Conservation (phyloP, 1,140 invertebrate species). For the Achroia grisella region DNA sequence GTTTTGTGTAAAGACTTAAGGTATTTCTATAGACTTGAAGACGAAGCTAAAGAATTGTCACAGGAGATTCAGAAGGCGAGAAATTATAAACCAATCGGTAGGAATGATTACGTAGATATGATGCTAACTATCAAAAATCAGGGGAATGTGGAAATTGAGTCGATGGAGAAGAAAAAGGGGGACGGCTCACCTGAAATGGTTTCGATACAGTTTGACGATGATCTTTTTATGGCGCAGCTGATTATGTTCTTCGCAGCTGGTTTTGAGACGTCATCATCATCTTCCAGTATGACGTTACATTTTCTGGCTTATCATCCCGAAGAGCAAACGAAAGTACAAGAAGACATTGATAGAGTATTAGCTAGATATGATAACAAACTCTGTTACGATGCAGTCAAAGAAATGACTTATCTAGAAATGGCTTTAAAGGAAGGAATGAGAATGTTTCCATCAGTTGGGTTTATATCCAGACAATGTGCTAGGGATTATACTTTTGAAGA, state of each 20-base stretch:
- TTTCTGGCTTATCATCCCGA: constrained; percentile 60
- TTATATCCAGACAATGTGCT: constrained; percentile 40
- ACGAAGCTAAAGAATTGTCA: neutral
- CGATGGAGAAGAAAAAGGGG: constrained; percentile 35
- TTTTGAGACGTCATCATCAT: constrained; percentile 64
- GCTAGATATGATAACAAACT: constrained; percentile 60
- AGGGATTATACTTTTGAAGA: constrained; percentile 53
- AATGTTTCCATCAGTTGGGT: constrained; percentile 53
- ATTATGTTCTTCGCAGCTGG: constrained; percentile 73
- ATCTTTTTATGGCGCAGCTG: constrained; percentile 57
- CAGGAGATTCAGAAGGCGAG: constrained; percentile 47
- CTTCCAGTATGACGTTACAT: constrained; percentile 63
- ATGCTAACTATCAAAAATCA: constrained; percentile 58
- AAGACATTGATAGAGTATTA: constrained; percentile 62
- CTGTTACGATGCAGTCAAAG: constrained; percentile 73
- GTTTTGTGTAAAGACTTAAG: neutral
- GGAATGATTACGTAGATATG: constrained; percentile 73
- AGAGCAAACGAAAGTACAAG: constrained; percentile 58
- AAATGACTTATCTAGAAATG: constrained; percentile 72
- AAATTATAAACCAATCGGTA: constrained; percentile 32
- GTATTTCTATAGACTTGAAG: neutral
- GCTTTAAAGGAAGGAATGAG: constrained; percentile 35
- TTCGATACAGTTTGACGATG: constrained; percentile 17
- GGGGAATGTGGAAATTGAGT: constrained; percentile 9
- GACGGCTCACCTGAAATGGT: constrained; percentile 7